Conservation (phyloP, 1,140 invertebrate genomes). For the Portunus trituberculatus region DNA sequence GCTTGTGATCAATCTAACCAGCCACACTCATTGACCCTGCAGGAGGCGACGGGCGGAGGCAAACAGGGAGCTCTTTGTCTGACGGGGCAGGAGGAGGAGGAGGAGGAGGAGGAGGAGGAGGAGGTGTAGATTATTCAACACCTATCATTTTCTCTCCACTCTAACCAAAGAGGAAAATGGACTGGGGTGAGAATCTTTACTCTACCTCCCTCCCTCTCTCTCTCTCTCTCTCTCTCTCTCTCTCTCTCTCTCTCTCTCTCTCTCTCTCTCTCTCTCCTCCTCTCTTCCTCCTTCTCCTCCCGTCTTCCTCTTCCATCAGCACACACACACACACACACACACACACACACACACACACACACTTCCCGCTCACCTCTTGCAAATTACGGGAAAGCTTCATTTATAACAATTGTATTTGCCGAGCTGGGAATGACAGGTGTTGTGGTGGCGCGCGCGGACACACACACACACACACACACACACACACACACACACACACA, state of each 20-base stretch:
- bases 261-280: no score
- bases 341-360: neutral
- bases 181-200: neutral
- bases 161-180: neutral
- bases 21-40: neutral
- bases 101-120: neutral
- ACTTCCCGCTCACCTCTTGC: neutral
- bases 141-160: neutral
- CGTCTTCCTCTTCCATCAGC: neutral
- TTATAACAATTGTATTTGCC: neutral
- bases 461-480: slow-evolving; percentile 1
- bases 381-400: neutral
- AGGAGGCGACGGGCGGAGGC: neutral
- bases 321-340: neutral
- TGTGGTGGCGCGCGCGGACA: neutral
- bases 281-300: no score
- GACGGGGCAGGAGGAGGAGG: neutral
- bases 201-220: no score
- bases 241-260: no score
- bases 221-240: no score
- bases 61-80: neutral
- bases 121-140: neutral
- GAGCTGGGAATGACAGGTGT: neutral
- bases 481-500: neutral
- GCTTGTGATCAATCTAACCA: neutral